A percentile compares a stretch with the other conserved stretches of the same genome.
These are phyloP conservation scores for Chloroceryle inda DNA, from an alignment of 2,797 vertebrate genomes.

Conservation along the genomic window DNA sequence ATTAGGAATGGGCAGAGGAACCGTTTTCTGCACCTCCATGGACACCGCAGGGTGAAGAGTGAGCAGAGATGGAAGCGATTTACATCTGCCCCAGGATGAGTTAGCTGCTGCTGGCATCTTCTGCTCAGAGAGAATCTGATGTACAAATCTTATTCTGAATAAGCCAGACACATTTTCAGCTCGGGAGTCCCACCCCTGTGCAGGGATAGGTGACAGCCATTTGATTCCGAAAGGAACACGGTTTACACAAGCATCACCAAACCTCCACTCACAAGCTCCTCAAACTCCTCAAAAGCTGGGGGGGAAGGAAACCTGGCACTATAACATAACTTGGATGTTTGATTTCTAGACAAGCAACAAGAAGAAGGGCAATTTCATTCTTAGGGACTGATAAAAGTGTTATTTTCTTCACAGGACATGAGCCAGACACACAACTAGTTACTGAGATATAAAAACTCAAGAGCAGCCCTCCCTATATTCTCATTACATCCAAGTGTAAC, in stretches of 20 bases:
- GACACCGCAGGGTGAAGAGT: background rate
- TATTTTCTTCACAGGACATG: background rate
- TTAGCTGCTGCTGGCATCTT: background rate
- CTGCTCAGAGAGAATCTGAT: background rate
- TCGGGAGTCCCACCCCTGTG: background rate
- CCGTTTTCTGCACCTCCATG: background rate
- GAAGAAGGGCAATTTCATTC: background rate
- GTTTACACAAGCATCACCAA: background rate
- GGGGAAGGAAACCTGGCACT: background rate
- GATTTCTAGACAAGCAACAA: background rate
- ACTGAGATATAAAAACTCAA: background rate
- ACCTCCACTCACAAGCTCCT: background rate
- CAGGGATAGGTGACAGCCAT: background rate
- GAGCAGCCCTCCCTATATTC: background rate
- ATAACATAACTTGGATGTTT: background rate
- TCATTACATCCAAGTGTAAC: background rate
- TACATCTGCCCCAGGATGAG: background rate
- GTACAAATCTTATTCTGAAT: background rate
- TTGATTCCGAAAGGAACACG: background rate
- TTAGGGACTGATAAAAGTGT: background rate
- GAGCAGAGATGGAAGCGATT: background rate
- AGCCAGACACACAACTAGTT: background rate
- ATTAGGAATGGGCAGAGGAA: background rate
- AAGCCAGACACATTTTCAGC: background rate
- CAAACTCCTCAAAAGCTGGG: background rate